Evolutionary conservation across 2,888 invertebrate species (phyloP).

Genomic region (Morpho helenor): DNA sequence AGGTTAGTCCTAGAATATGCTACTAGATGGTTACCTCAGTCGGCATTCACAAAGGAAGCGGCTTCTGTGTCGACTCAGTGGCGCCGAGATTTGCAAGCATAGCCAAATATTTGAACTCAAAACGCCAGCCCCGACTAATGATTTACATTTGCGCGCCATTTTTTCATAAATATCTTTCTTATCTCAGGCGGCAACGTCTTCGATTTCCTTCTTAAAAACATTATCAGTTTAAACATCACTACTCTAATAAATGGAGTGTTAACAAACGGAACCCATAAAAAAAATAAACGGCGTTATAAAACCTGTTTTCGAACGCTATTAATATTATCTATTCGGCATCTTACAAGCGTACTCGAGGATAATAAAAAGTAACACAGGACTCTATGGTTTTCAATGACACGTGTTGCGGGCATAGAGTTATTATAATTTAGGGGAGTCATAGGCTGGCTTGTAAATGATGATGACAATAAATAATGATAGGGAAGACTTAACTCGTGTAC

Average conservation of each 20-base stretch:
- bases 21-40: constrained; percentile 18
- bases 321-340: constrained; percentile 32
- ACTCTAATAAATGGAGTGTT: constrained; percentile 25
- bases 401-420: too few relatives aligned
- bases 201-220: constrained; percentile 30
- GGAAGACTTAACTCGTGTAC: too few relatives aligned
- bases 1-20: too few relatives aligned
- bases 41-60: constrained; percentile 45
- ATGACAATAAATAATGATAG: too few relatives aligned
- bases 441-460: too few relatives aligned
- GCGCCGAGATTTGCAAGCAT: constrained; percentile 68
- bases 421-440: too few relatives aligned
- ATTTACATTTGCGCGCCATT: constrained; percentile 61
- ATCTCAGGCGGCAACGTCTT: constrained; percentile 38
- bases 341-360: constrained; percentile 36
- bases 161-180: constrained; percentile 40
- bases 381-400: too few relatives aligned
- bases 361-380: too few relatives aligned
- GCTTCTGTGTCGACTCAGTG: constrained; percentile 44
- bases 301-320: constrained; percentile 24
- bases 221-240: constrained; percentile 16
- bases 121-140: constrained; percentile 63
- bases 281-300: constrained; percentile 27
- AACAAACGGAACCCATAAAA: constrained; percentile 25
- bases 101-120: constrained; percentile 67